These are phyloP conservation scores for Nymphalis urticae DNA, from an alignment of 2,888 invertebrate species.

Conservation along the genomic window DNA sequence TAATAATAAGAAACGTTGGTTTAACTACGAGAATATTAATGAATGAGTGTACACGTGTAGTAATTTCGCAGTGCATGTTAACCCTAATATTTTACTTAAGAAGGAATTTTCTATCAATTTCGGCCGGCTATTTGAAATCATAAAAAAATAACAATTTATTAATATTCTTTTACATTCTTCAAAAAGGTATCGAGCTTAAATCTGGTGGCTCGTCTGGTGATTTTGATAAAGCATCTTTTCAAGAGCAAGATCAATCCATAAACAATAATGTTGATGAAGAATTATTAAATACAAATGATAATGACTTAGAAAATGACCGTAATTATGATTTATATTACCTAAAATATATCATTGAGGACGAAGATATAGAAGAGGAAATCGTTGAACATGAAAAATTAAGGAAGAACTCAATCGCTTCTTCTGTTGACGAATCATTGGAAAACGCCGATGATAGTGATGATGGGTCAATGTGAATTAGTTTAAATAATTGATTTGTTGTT, in stretches of 20 bases:
- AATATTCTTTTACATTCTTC: too few species aligned
- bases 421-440: constrained; percentile 10
- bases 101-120: too few species aligned
- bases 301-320: background rate
- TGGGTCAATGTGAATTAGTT: background rate
- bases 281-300: background rate
- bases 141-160: background rate
- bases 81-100: too few species aligned
- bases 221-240: too few species aligned
- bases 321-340: background rate
- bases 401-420: constrained; percentile 15
- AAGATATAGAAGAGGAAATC: background rate
- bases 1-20: too few species aligned
- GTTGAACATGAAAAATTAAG: constrained; percentile 21
- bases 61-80: too few species aligned
- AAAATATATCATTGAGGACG: background rate
- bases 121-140: background rate
- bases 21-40: too few species aligned
- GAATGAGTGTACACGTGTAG: too few species aligned
- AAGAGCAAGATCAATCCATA: too few species aligned
- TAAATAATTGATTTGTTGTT: constrained; percentile 7
- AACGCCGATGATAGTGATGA: background rate
- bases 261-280: too few species aligned
- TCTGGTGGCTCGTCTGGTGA: too few species aligned
- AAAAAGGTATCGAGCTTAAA: too few species aligned